Evolutionary conservation across 2,888 invertebrate species (phyloP), one percentile per base, ranked within the genome.

Genomic region (Noctuana brunneofusca): DNA sequence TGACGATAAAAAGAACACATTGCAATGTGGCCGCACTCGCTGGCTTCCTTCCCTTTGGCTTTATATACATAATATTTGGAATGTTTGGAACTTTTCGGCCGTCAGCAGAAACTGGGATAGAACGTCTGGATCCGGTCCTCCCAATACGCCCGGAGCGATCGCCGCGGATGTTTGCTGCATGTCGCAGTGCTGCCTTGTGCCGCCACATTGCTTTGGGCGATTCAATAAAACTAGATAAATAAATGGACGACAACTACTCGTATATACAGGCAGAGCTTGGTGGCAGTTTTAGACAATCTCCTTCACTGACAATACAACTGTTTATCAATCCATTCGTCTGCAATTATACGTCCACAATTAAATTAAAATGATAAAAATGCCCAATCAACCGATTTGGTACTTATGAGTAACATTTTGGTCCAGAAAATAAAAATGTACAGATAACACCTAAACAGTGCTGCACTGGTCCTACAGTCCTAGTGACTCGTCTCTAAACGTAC

Each of bases 241-340:
- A 58, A 66, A 68, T 68, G 70, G 69, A 71, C 70, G 72, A 66
- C 68, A 69, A 64, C 20, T 35, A 57, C 65, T 58, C 66, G n/a
- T n/a, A n/a, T n/a, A n/a, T n/a, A 64, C 66, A 68, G 70, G 62
- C 66, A 66, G 63, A 55, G 67, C 56, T 69, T 64, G 66, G 69
- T 74, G 75, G 73, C 72, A 72, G 75, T 71, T 67, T 70, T 56
- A 63, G 66, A 71, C 65, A 65, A 63, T 52, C 54, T 66, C 64
- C 54, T 55, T 49, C 16, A 50, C 22, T 49, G 35, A 20, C 57
- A 30, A 56, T 30, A 49, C 4, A 11, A 52, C n/a, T 30, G 5
- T 12, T 14, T 22, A 30, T 48, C 20, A 20, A 56, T 32, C 46
- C 48, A 32, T 22, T 48, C 46, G 48, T 24, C 48, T 24, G 49